Base-by-base conservation (phyloP, 2,888 invertebrate genomes). In the Cheilosia vulpina region DNA sequence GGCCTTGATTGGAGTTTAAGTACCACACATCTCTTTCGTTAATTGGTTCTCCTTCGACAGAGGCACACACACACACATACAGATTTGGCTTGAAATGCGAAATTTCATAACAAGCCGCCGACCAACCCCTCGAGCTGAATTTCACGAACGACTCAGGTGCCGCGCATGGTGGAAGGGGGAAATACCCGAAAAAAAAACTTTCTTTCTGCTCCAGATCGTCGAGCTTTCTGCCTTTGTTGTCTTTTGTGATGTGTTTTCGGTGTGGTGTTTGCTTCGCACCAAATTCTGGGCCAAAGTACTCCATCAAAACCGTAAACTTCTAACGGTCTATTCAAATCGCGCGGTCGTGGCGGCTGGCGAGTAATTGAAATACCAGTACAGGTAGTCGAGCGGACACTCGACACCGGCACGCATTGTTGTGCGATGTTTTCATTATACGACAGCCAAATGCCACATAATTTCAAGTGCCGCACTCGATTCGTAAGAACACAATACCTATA, bases 251-350 rank as follows among this genome's bases (percentile, higher is more conserved):
- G 31, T n/a, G 41, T 55, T 38, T 41, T 65, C 24, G 24, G 21
- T 71, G 47, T 68, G 43, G 45, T 52, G 43, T 63, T 55, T 73
- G 34, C 55, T 66, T 19, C 31, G 34, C 5, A 19, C 55, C 21
- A 68, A 87, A 89, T 89, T 89, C 88, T 89, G 88, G 88, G 87
- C 76, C 87, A 89, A 89, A 87, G 88, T 87, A 90, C 90, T 90
- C 90, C 87, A 90, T 90, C 90, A 90, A 68, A 69, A 62, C 38
- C 9, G 47, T 69, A 71, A 63, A 63, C 69, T 78, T 78, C 78
- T 78, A 78, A 78, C 78, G 78, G 78, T 71, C 77, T 62, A 78
- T 78, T 78, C 62, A 69, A 78, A 71, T 63, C 78, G 52, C 43
- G 38, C 27, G n/a, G 19, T n/a, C 4, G 47, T 17, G 58, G 4